Evolutionary conservation across 2,113 vertebrate species (phyloP).

Genomic region (Leptodactylus fuscus): DNA sequence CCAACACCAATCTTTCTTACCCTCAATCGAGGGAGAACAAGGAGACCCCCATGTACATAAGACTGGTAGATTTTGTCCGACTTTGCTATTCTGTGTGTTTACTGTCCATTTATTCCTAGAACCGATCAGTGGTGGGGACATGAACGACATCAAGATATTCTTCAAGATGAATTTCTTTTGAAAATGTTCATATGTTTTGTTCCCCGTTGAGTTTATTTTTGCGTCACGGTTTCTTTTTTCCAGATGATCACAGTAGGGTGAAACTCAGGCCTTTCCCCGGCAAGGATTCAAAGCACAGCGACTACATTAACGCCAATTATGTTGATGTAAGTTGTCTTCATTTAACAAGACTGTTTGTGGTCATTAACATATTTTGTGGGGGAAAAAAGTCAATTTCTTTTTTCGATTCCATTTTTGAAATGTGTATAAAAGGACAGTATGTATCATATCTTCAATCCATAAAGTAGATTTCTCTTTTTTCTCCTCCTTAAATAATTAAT

Average conservation of each 20-base stretch:
- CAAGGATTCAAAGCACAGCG: conserved; percentile 98
- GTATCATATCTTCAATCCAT: conserved; percentile 53
- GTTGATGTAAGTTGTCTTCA: conserved; percentile 88
- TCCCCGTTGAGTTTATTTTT: neutral
- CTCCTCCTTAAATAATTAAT: conserved; percentile 69
- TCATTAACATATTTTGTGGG: conserved; percentile 59
- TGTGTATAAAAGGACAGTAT: conserved; percentile 45
- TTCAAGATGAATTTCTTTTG: no score
- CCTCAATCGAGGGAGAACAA: no score
- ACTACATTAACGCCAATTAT: conserved; percentile 99
- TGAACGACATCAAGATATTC: no score
- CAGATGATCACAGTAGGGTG: conserved; percentile 98
- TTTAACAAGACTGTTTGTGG: neutral
- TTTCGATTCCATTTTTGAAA: conserved; percentile 37
- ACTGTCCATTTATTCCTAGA: no score
- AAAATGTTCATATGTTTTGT: no score
- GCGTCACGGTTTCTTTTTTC: neutral
- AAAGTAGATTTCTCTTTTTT: conserved; percentile 61
- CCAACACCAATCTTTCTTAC: no score
- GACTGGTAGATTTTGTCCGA: no score
- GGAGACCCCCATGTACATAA: no score
- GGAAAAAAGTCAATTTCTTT: conserved; percentile 30
- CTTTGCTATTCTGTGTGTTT: no score
- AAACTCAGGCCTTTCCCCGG: conserved; percentile 93
- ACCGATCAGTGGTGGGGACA: no score